Base-by-base conservation (phyloP, 1,140 invertebrate genomes). In the Diabrotica virgifera region DNA sequence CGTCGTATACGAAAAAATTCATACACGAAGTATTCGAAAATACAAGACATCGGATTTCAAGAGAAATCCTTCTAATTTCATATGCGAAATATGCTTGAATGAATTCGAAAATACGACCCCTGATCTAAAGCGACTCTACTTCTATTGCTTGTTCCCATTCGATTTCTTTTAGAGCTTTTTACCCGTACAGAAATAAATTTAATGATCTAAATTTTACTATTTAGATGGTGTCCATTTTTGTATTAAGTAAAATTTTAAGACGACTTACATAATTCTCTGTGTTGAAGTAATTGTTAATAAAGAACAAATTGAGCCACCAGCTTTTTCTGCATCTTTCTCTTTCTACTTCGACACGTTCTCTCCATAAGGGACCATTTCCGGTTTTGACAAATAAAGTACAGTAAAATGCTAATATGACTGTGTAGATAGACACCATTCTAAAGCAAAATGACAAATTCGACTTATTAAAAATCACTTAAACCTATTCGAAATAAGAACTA, bases 261-360 rank as follows among this genome's bases (percentile, higher is more conserved):
- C 7, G 12, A 67, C 71, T 84, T 78, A 90, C 89, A 75, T 88
- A 73, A 72, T 86, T 78, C 66, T 90, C 85, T 6, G 83, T 85
- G 50, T 86, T 80, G 5, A 91, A 82, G 63, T 94, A 90, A 77
- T 94, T 95, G 75, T 94, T 93, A n/a, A 94, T 83, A 74, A 92
- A 93, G 0, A 94, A 79, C 12, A 94, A 78, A 74, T 93, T 93
- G 0, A 87, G 83, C 93, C 93, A 95, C 93, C 92, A 94, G 50
- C 87, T 88, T 6, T 83, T 78, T 64, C 81, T 74, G 72, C 91
- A 94, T 63, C 87, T 80, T 56, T 87, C 80, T 64, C 87, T 84
- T 75, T 90, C 87, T 10, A 84, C 57, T 55, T 77, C 72, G 64
- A 90, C 82, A 65, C 83, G 83, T 50, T 81, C 79, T 38, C 83